These are phyloP conservation scores for Tholera decimalis DNA, from an alignment of 2,888 invertebrate species.

Conservation along the genomic window DNA sequence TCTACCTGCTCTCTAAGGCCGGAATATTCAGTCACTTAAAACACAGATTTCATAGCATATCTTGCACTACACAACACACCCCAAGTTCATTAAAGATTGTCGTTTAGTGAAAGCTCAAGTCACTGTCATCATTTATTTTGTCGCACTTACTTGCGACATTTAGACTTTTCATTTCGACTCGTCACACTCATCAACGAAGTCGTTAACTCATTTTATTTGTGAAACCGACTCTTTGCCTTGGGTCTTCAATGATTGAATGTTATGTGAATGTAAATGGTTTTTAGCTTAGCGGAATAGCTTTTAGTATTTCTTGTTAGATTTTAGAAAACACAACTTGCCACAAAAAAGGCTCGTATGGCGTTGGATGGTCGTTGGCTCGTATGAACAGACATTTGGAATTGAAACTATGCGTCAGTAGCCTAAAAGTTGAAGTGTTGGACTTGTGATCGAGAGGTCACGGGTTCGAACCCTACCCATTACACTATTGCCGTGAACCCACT, in stretches of 20 bases:
- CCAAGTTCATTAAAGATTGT: slow-evolving; percentile 61
- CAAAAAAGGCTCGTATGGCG: too few relatives aligned
- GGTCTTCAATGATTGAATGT: slow-evolving; percentile 52
- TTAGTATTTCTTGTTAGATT: neutral
- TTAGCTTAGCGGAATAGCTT: slow-evolving; percentile 17
- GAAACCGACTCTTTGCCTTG: slow-evolving; percentile 37
- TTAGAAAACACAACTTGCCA: neutral
- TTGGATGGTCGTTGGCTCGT: too few relatives aligned
- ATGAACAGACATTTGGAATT: too few relatives aligned
- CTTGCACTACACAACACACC: slow-evolving; percentile 34
- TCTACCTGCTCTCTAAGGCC: too few relatives aligned
- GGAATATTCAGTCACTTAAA: too few relatives aligned
- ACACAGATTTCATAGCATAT: slow-evolving; percentile 3
- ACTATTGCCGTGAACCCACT: too few relatives aligned
- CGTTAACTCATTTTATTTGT: slow-evolving; percentile 63
- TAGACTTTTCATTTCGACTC: slow-evolving; percentile 67
- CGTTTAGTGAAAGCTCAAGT: slow-evolving; percentile 79
- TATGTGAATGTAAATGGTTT: slow-evolving; percentile 6
- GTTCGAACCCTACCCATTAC: too few relatives aligned
- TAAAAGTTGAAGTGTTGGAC: too few relatives aligned
- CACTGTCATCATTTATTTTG: slow-evolving; percentile 79
- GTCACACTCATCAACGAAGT: slow-evolving; percentile 67
- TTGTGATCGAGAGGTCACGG: too few relatives aligned
- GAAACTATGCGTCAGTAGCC: too few relatives aligned
- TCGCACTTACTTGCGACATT: slow-evolving; percentile 70